Percentiles rank a stretch among this genome's conserved stretches.
These are phyloP conservation scores for Anadara kagoshimensis DNA, from an alignment of 1,140 invertebrate genomes.

Conservation along the genomic window DNA sequence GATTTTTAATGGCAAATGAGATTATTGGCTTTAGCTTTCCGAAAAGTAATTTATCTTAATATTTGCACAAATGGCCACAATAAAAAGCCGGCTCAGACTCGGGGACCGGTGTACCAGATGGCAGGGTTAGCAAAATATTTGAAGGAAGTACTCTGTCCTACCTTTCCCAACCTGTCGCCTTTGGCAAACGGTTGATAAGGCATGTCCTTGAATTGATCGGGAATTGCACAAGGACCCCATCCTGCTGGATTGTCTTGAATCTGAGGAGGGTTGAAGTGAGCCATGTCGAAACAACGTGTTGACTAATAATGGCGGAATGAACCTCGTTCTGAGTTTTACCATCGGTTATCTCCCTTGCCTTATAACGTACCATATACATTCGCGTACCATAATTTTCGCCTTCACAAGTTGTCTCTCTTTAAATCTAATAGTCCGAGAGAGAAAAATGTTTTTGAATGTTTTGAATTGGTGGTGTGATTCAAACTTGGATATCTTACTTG, in stretches of 20 bases:
- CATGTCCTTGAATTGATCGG: slow-evolving; percentile 97
- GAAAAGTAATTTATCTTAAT: neutral
- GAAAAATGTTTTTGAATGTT: no score
- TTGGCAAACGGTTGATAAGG: slow-evolving; percentile 99
- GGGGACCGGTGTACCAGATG: neutral
- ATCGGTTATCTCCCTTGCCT: neutral
- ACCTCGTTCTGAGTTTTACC: slow-evolving; percentile 4
- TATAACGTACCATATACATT: neutral
- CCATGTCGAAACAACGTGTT: slow-evolving; percentile 47
- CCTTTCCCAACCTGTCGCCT: slow-evolving; percentile 95
- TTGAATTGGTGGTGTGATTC: no score
- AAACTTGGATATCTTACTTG: no score
- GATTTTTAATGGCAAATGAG: no score
- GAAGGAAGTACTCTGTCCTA: slow-evolving; percentile 61
- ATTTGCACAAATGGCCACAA: neutral
- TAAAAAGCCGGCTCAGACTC: neutral
- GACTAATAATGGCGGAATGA: slow-evolving; percentile 28
- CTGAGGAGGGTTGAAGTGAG: slow-evolving; percentile 67
- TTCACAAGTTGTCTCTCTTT: no score
- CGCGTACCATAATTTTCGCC: no score
- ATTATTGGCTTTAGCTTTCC: no score
- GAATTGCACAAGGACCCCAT: slow-evolving; percentile 96
- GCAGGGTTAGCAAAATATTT: neutral
- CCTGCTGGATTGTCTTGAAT: slow-evolving; percentile 92
- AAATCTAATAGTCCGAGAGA: no score